Evolutionary conservation across 2,797 vertebrate genomes (phyloP), one percentile per base, ranked within the genome.

Genomic region (Coluber constrictor): DNA sequence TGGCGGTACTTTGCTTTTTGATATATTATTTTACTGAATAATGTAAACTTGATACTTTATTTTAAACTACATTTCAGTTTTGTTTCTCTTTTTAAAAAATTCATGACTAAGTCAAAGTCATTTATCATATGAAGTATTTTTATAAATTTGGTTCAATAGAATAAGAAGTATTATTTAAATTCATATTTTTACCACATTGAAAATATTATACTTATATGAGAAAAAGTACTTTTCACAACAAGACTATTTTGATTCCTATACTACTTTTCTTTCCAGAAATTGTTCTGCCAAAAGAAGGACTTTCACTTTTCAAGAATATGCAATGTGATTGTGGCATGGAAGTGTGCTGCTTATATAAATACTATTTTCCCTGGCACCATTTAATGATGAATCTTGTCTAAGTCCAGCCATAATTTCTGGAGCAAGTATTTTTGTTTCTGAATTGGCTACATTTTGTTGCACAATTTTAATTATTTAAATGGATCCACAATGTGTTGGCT

Each of bases 271-370:
- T 87, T 0, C 59, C 59, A 13, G 5, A 0, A 79, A 32, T 43
- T 79, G 55, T 29, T n/a, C 37, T 94, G 91, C 95, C 94, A 95
- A 79, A 13, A 51, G 95, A 89, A 93, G 93, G 91, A 94, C 86
- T 93, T 93, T 95, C 90, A 16, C 91, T 95, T n/a, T 94, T 95
- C 94, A 94, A 94, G 95, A 96, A 95, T 90, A 92, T 56, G 54
- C 88, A 87, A 60, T 4, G 74, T 60, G 55, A 90, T 92, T 92
- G 61, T 87, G 94, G 20, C 89, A 94, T 55, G 47, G 29, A 94
- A 94, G 90, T 86, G 92, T 70, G 95, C 61, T 83, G 94, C 66
- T 91, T 89, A 89, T 88, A 86, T 93, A 91, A 90, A 94, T 91
- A 90, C 91, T 37, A 90, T 92, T 96, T 96, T 96, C 95, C 37